Evolutionary conservation across 2,888 invertebrate genomes (phyloP), one percentile per base, ranked within the genome.

Genomic region (Serripes groenlandicus): DNA sequence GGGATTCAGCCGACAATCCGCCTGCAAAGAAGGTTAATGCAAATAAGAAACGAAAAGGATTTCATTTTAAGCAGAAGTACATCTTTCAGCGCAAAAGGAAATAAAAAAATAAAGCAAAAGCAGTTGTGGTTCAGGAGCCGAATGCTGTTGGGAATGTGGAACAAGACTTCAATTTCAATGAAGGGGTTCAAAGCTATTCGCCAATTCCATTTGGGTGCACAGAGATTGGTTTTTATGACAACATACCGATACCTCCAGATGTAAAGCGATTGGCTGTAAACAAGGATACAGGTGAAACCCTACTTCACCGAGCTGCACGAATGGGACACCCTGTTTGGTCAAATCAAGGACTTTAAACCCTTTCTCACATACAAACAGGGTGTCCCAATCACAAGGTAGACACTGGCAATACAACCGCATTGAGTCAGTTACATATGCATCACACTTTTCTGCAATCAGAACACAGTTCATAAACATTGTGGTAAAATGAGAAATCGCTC

Each of bases 201-300:
- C 66, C 66, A 5, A 66, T 66, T 42, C 66, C 66, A 23, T 35
- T n/a, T 66, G 66, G 66, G 0, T 42, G 42, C 26, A 26, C 42
- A 42, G 66, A 66, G 42, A 66, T 66, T 28, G 66, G 66, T 42
- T 66, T 66, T 42, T 49, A 37, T 26, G 75, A 76, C 62, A 74
- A 89, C 37, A 80, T 87, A 34, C 91, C 89, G 3, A 83, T 88
- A 9, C 91, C 92, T 21, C 88, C 90, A n/a, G 92, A 92, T 74
- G 83, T 92, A 34, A 91, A 90, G 79, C 88, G 90, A 72, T 75
- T 93, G 3, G 81, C 98, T 83, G 96, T 98, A 74, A 98, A 98
- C 94, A 98, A 98, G 94, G 98, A 98, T 71, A 97, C 98, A 49
- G 99, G 99, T 9, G 98, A 99, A 95, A 98, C 98, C 0, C 96